Percentiles rank a stretch among this genome's conserved stretches.
phyloP scores from a whole-genome alignment of 2,888 invertebrate genomes.

The Acrobasis consociella region DNA sequence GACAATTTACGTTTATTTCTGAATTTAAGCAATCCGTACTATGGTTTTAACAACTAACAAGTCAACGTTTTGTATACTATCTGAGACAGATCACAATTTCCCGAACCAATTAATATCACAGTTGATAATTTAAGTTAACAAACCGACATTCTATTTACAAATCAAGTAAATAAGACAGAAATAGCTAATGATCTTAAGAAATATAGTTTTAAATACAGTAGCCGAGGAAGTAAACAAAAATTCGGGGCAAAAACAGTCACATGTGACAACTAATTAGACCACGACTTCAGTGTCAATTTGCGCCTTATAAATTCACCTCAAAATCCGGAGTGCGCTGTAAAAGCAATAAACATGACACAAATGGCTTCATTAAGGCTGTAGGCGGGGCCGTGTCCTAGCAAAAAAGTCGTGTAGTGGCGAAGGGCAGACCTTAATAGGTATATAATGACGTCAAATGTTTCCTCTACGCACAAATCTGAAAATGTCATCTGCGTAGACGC shows the following conservation, averaged over 20 bases:
- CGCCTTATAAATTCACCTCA: conserved; percentile 74
- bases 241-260: conserved; percentile 43
- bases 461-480: conserved; percentile 68
- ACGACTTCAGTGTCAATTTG: conserved; percentile 74
- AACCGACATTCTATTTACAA: conserved; percentile 13
- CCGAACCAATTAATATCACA: conserved; percentile 19
- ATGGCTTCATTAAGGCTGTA: conserved; percentile 76
- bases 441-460: conserved; percentile 73
- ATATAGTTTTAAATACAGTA: background rate
- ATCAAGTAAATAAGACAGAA: conserved; percentile 4
- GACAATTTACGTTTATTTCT: conserved; percentile 50
- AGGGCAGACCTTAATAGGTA: conserved; percentile 69
- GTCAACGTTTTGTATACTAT: conserved; percentile 21
- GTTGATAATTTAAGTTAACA: conserved; percentile 21
- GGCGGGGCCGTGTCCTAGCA: conserved; percentile 70
- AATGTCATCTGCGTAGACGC: conserved; percentile 62
- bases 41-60: conserved; percentile 18
- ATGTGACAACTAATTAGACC: conserved; percentile 64
- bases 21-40: conserved; percentile 32
- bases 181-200: conserved; percentile 7
- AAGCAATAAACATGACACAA: conserved; percentile 80
- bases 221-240: conserved; percentile 6
- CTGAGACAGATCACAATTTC: conserved; percentile 17
- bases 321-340: conserved; percentile 76
- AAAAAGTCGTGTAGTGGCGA: conserved; percentile 68